phyloP scores from a whole-genome alignment of 2,113 vertebrate genomes.

The Rattus rattus region DNA sequence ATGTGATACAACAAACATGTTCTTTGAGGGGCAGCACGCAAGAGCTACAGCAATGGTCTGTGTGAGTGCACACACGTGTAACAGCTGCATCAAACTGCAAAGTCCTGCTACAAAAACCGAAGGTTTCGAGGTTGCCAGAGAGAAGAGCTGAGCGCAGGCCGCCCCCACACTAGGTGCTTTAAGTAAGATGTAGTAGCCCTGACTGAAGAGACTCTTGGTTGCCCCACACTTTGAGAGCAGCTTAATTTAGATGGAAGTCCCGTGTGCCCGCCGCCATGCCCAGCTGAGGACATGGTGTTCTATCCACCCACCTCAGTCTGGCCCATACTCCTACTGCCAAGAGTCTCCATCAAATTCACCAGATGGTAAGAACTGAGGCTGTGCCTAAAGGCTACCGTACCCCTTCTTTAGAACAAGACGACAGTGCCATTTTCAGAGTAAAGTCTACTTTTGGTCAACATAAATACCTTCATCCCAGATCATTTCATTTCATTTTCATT shows the following conservation, averaged over 20 bases:
- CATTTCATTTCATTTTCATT: neutral
- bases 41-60: neutral
- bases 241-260: slow-evolving; percentile 24
- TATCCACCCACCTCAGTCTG: neutral
- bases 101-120: slow-evolving; percentile 2
- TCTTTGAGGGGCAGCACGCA: neutral
- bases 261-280: neutral
- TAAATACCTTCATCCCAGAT: neutral
- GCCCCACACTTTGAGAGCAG: slow-evolving; percentile 27
- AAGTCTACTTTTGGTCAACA: neutral
- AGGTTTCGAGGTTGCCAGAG: neutral
- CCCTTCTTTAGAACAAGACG: slow-evolving; percentile 32
- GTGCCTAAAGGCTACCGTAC: neutral
- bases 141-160: neutral
- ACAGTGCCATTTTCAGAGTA: neutral
- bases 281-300: neutral
- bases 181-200: neutral
- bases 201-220: neutral
- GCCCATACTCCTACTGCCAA: neutral
- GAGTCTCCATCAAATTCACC: neutral
- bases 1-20: neutral
- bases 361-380: neutral
- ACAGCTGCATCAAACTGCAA: neutral
- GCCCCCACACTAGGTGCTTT: neutral
- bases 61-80: neutral